A percentile compares a stretch with the other conserved stretches of the same genome.
Evolutionary conservation across 2,113 vertebrate genomes (phyloP).

Genomic region (Cyanocitta stelleri): DNA sequence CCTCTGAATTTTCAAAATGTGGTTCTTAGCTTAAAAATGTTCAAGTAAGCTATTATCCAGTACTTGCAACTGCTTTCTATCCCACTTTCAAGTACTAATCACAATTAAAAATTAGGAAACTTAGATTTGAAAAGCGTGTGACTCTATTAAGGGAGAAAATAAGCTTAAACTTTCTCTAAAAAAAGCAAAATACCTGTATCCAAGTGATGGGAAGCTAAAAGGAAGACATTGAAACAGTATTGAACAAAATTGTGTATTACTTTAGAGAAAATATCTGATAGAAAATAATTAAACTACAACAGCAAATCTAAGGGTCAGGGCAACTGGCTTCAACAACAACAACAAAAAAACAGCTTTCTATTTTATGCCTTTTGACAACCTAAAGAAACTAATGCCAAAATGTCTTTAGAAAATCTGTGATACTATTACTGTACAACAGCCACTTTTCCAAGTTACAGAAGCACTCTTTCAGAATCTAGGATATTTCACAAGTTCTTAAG

Average conservation of each 20-base stretch:
- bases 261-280: background rate
- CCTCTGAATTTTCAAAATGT: background rate
- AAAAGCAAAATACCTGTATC: slow-evolving; percentile 80
- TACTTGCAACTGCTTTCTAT: background rate
- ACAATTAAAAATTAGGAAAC: background rate
- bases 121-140: background rate
- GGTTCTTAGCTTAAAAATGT: background rate
- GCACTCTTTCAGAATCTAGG: background rate
- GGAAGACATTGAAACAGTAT: slow-evolving; percentile 60
- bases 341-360: background rate
- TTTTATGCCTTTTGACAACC: background rate
- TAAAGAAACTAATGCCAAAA: background rate
- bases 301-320: background rate
- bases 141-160: background rate
- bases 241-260: background rate
- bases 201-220: slow-evolving; percentile 82
- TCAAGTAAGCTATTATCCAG: background rate
- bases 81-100: background rate
- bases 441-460: background rate
- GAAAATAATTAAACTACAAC: background rate
- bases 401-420: background rate
- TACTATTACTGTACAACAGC: background rate
- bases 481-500: background rate
- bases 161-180: background rate
- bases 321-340: background rate